Conservation (phyloP, 2,888 invertebrate species). For the Dryobota labecula region DNA sequence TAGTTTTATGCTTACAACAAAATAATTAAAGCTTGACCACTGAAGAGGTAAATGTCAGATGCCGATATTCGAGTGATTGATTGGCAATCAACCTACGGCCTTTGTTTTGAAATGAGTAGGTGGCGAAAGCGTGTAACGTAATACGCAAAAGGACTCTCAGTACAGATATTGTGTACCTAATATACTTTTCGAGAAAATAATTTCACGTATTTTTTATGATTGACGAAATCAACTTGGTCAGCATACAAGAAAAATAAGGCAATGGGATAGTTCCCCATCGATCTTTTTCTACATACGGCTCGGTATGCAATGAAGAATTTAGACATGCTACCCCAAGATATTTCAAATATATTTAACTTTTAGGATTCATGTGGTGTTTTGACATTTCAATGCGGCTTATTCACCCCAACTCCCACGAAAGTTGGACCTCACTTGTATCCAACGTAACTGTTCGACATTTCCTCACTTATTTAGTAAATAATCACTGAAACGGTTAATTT, state of each 20-base stretch:
- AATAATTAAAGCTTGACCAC: constrained; percentile 80
- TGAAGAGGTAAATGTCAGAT: constrained; percentile 68
- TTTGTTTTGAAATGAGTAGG: constrained; percentile 42
- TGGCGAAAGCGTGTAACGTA: constrained; percentile 3
- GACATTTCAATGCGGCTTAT: constrained; percentile 2
- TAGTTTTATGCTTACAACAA: constrained; percentile 86
- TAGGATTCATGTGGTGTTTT: background rate
- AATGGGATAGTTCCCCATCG: too few species aligned
- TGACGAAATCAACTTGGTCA: background rate
- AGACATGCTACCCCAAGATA: background rate
- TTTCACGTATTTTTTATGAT: background rate
- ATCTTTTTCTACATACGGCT: background rate
- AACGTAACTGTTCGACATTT: constrained; percentile 31
- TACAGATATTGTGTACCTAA: background rate
- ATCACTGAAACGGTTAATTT: constrained; percentile 85
- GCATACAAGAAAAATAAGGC: background rate
- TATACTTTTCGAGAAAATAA: background rate
- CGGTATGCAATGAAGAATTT: background rate
- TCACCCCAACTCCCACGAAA: constrained; percentile 12
- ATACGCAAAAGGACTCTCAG: constrained; percentile 11
- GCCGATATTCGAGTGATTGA: constrained; percentile 67
- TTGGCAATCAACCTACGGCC: constrained; percentile 50
- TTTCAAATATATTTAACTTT: background rate
- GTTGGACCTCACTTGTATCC: constrained; percentile 5
- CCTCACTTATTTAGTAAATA: constrained; percentile 70